phyloP scores from a whole-genome alignment of 1,140 invertebrate species.

The Pseudomyrmex sp. region DNA sequence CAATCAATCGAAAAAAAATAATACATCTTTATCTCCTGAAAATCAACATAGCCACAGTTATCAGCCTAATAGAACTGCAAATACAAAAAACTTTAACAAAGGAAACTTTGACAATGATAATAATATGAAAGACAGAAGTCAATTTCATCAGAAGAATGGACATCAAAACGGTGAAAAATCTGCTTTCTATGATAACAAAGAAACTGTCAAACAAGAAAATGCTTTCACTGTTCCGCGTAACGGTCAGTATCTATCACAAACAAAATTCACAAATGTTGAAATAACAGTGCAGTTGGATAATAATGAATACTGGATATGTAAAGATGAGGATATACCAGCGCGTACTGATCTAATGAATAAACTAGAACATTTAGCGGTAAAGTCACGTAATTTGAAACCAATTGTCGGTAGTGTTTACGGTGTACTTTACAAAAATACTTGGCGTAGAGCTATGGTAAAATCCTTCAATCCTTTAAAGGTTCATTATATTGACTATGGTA shows the following conservation, averaged over 20 bases:
- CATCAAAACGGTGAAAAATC: not conserved
- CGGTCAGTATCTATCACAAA: slow-evolving; percentile 62
- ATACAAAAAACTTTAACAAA: not conserved
- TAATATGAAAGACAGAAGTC: not conserved
- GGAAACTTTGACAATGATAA: not conserved
- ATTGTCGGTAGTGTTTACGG: slow-evolving; percentile 71
- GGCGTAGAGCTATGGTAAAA: slow-evolving; percentile 74
- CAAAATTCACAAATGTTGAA: slow-evolving; percentile 64
- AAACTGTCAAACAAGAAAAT: not conserved
- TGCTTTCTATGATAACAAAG: not conserved
- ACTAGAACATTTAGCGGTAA: slow-evolving; percentile 33
- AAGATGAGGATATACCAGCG: slow-evolving; percentile 13
- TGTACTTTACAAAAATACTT: slow-evolving; percentile 60
- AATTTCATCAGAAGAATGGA: not conserved
- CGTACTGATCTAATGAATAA: slow-evolving; percentile 60
- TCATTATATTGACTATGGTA: slow-evolving; percentile 76
- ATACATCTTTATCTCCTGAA: not conserved
- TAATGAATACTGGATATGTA: slow-evolving; percentile 74
- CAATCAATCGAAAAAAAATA: not conserved
- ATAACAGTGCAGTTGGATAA: slow-evolving; percentile 32
- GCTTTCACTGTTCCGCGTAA: slow-evolving; percentile 8
- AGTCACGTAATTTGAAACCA: slow-evolving; percentile 42
- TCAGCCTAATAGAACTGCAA: not conserved
- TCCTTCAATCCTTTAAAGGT: slow-evolving; percentile 63
- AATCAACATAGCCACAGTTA: not conserved